Percentiles rank a stretch among this genome's conserved stretches.
These are phyloP conservation scores for Salvator merianae DNA, from an alignment of 2,113 vertebrate genomes.

Conservation along the genomic window DNA sequence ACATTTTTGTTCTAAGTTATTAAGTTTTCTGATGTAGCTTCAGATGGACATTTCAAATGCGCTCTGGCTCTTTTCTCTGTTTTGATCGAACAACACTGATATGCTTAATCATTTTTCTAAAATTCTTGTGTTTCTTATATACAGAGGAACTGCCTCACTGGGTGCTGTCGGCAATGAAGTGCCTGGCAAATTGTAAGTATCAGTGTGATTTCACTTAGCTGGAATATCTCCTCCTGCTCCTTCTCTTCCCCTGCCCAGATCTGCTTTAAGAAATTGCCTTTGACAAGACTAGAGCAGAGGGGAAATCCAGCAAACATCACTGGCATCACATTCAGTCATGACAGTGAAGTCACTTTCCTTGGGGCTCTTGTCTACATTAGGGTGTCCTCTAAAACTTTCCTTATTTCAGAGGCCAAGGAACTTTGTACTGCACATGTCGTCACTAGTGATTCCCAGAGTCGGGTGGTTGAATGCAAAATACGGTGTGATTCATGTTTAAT, in stretches of 20 bases:
- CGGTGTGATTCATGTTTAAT: too few relatives aligned
- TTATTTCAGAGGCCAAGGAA: too few relatives aligned
- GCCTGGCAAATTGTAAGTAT: conserved; percentile 88
- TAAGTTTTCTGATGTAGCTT: too few relatives aligned
- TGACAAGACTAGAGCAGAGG: not conserved
- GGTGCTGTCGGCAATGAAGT: conserved; percentile 90
- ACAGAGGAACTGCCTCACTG: conserved; percentile 88
- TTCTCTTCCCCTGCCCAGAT: not conserved
- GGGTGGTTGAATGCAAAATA: too few relatives aligned
- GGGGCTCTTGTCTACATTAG: too few relatives aligned
- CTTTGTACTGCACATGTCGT: too few relatives aligned
- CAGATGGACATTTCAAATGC: not conserved
- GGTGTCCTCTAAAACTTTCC: too few relatives aligned
- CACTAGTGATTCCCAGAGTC: too few relatives aligned
- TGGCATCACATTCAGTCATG: not conserved
- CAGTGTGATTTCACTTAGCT: not conserved
- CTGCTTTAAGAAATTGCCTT: not conserved
- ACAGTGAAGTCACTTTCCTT: not conserved
- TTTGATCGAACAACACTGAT: too few relatives aligned
- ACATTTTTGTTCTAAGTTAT: too few relatives aligned
- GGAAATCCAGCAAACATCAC: not conserved
- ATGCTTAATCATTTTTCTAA: not conserved
- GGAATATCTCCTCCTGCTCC: not conserved
- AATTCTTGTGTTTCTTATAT: conserved; percentile 23
- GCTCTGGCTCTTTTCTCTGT: not conserved